Conservation (phyloP, 2,888 invertebrate species). For the Limnephilus marmoratus region DNA sequence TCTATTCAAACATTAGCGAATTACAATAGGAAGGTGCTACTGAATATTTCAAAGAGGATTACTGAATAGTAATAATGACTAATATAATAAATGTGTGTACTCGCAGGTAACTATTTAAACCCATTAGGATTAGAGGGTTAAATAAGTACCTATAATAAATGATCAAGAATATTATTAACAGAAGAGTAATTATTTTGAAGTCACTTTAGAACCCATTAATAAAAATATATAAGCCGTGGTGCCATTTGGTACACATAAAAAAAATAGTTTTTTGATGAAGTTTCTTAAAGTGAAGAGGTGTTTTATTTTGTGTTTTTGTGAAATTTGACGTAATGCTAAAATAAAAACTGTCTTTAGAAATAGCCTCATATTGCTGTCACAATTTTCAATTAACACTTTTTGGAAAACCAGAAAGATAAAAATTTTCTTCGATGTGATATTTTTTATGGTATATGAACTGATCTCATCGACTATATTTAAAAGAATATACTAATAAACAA, state of each 20-base stretch:
- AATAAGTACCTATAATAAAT: too few relatives aligned
- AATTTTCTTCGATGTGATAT: background rate
- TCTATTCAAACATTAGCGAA: background rate
- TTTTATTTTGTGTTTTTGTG: background rate
- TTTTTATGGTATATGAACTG: background rate
- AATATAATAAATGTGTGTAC: background rate
- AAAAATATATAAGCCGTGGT: background rate
- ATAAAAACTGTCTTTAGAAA: background rate
- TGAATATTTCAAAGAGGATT: background rate
- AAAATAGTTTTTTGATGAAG: background rate
- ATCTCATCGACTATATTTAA: too few relatives aligned
- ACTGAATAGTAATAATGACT: background rate
- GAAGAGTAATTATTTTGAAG: background rate
- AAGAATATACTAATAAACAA: too few relatives aligned
- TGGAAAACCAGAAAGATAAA: background rate
- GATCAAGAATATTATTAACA: background rate
- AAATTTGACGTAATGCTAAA: conserved; percentile 29
- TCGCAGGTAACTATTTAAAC: background rate
- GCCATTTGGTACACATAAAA: background rate
- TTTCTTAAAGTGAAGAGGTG: background rate
- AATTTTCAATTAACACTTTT: background rate
- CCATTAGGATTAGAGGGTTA: background rate
- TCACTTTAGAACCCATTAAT: background rate
- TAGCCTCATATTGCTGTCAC: background rate
- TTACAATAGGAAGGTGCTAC: background rate